Evolutionary conservation across 2,888 invertebrate genomes (phyloP).

Genomic region (Laspeyria flexula): DNA sequence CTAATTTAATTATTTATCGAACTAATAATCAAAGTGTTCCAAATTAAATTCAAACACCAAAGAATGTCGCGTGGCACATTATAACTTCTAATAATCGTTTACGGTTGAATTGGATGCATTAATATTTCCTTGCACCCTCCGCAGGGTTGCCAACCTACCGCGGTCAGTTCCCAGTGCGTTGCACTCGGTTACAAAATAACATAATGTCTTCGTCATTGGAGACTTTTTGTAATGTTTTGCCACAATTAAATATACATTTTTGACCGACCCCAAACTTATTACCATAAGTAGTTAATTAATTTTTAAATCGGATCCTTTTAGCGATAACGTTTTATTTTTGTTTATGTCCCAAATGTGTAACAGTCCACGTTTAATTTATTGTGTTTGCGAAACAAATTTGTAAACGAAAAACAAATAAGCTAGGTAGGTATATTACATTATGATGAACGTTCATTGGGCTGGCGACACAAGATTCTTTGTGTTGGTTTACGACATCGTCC

Average conservation of each 20-base stretch:
- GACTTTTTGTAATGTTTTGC: conserved; percentile 69
- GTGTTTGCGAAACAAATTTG: conserved; percentile 58
- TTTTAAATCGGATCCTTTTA: conserved; percentile 70
- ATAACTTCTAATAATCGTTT: conserved; percentile 70
- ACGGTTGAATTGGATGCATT: conserved; percentile 65
- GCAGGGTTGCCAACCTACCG: conserved; percentile 68
- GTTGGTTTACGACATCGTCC: conserved; percentile 59
- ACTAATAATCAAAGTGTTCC: conserved; percentile 53
- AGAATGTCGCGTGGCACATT: conserved; percentile 62
- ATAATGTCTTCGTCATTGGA: conserved; percentile 70
- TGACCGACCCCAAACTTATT: conserved; percentile 68
- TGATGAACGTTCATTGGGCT: conserved; percentile 40
- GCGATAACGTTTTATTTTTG: conserved; percentile 57
- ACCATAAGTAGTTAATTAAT: conserved; percentile 79
- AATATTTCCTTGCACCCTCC: conserved; percentile 48
- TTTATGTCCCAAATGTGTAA: conserved; percentile 59
- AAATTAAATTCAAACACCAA: conserved; percentile 55
- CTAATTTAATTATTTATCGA: conserved; percentile 56
- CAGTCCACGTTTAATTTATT: conserved; percentile 58
- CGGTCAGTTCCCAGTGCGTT: conserved; percentile 75
- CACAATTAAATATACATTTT: conserved; percentile 74
- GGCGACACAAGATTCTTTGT: conserved; percentile 65
- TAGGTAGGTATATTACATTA: conserved; percentile 42
- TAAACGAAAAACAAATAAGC: conserved; percentile 45
- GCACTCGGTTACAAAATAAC: conserved; percentile 80